Evolutionary conservation across 1,140 invertebrate genomes (phyloP).

Genomic region (Dendrolimus punctatus): DNA sequence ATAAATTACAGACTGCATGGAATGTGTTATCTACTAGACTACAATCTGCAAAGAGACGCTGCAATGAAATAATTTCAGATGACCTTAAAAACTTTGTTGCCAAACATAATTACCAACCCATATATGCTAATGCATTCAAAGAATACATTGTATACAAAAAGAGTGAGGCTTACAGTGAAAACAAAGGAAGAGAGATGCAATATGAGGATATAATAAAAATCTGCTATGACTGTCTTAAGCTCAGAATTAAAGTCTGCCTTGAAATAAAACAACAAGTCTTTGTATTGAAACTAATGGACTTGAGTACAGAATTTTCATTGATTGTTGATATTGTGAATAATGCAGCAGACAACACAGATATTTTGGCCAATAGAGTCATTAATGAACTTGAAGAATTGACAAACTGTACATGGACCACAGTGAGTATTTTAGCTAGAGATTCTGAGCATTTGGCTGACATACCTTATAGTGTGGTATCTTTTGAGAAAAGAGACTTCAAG

Average conservation of each 20-base stretch:
- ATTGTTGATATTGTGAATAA: conserved; percentile 49
- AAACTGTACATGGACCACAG: conserved; percentile 55
- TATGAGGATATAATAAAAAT: conserved; percentile 57
- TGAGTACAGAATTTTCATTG: conserved; percentile 54
- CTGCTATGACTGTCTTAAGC: conserved; percentile 57
- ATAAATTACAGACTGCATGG: conserved; percentile 55
- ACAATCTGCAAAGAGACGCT: conserved; percentile 56
- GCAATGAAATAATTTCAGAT: conserved; percentile 47
- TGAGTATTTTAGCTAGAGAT: conserved; percentile 40
- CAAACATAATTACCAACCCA: conserved; percentile 45
- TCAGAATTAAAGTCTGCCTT: conserved; percentile 53
- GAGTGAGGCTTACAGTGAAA: conserved; percentile 39
- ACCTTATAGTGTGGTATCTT: conserved; percentile 57
- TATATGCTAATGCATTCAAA: conserved; percentile 46
- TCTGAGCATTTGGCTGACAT: conserved; percentile 40
- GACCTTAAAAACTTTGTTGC: conserved; percentile 54
- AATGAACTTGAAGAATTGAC: conserved; percentile 34
- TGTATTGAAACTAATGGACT: conserved; percentile 56
- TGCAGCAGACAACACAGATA: conserved; percentile 50
- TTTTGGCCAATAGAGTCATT: conserved; percentile 32
- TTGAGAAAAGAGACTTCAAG: conserved; percentile 56
- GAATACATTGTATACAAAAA: conserved; percentile 41
- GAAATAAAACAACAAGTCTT: conserved; percentile 53
- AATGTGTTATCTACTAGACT: conserved; percentile 46
- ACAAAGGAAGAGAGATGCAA: conserved; percentile 41